Conservation (phyloP, 1,140 invertebrate species). For the Linepithema humile region DNA sequence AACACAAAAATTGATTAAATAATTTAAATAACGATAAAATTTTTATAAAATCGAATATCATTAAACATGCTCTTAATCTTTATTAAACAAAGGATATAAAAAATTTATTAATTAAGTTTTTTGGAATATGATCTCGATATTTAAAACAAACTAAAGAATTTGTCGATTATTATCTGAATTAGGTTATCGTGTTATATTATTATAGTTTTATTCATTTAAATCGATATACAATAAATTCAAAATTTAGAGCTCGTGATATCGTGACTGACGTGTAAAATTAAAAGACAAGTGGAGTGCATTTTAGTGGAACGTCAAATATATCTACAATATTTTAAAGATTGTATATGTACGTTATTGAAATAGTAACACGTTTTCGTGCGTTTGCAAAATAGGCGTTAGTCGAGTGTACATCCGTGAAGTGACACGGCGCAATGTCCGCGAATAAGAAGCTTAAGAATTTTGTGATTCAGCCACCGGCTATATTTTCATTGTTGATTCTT, state of each 20-base stretch:
- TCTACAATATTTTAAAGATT: neutral
- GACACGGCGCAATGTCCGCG: slow-evolving; percentile 4
- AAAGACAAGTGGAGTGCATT: neutral
- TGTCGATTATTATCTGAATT: neutral
- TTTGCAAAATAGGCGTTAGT: slow-evolving; percentile 20
- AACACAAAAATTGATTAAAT: neutral
- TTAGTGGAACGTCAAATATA: neutral
- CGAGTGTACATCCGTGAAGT: neutral
- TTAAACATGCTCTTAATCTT: neutral
- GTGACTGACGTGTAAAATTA: neutral
- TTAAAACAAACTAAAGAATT: slow-evolving; percentile 2
- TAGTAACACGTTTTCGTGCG: neutral
- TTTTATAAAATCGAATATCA: slow-evolving; percentile 18
- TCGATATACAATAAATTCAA: neutral
- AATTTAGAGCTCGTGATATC: neutral
- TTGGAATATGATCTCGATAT: neutral
- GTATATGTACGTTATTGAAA: neutral
- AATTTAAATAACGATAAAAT: neutral
- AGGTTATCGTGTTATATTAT: neutral
- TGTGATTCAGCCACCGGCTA: neutral
- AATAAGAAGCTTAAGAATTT: slow-evolving; percentile 47
- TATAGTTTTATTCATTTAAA: neutral
- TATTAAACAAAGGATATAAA: neutral
- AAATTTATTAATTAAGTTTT: neutral
- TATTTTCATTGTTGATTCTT: slow-evolving; percentile 38